These are phyloP conservation scores for Masticophis lateralis DNA, from an alignment of 2,797 vertebrate species.

Conservation along the genomic window DNA sequence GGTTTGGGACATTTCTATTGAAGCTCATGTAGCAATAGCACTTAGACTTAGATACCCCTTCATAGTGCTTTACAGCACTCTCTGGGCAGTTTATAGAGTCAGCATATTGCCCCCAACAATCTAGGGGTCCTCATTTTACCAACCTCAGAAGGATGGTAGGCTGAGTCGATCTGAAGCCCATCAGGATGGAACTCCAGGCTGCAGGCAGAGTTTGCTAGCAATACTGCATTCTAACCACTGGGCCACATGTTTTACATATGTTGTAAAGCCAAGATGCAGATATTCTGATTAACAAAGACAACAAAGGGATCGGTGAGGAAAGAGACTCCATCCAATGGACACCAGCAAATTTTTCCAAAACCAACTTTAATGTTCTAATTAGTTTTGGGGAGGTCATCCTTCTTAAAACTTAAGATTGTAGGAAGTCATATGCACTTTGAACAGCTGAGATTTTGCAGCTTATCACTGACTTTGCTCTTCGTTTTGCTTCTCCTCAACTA, in stretches of 20 bases:
- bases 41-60: neutral
- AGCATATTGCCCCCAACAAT: neutral
- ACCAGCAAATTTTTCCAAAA: neutral
- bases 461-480: neutral
- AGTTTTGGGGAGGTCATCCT: neutral
- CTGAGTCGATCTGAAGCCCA: neutral
- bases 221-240: neutral
- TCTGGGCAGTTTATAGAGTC: neutral
- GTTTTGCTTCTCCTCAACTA: neutral
- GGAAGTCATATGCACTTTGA: neutral
- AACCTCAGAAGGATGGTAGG: neutral
- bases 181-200: neutral
- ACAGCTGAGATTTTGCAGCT: neutral
- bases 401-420: neutral
- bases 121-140: neutral
- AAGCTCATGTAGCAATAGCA: neutral
- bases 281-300: neutral
- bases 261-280: neutral
- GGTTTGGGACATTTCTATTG: neutral
- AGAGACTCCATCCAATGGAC: neutral
- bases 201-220: neutral
- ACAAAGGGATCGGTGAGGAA: neutral
- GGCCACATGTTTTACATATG: neutral
- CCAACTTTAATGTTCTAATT: neutral
- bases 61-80: neutral